These are phyloP conservation scores for Psilopogon haemacephalus DNA, from an alignment of 2,113 vertebrate genomes.

Conservation along the genomic window DNA sequence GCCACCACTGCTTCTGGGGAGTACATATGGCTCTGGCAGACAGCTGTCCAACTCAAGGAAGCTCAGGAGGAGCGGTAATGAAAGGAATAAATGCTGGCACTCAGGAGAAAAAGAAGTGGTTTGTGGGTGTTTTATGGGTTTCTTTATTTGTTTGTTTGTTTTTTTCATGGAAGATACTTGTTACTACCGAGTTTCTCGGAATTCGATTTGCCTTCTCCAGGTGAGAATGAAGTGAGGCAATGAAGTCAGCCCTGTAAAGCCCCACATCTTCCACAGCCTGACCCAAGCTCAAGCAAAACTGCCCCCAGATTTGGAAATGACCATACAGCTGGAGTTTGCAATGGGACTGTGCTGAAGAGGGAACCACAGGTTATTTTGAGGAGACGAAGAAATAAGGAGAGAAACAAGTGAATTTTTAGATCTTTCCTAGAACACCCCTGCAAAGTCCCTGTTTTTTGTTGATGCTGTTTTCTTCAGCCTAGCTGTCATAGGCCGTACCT, in stretches of 20 bases:
- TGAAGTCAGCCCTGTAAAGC: conserved; percentile 8
- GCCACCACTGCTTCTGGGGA: conserved; percentile 22
- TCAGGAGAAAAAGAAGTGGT: background rate
- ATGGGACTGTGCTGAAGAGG: background rate
- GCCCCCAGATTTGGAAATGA: background rate
- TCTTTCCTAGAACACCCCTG: background rate
- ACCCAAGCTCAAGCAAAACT: background rate
- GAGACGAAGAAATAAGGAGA: background rate
- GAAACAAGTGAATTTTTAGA: background rate
- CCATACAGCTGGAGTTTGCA: background rate
- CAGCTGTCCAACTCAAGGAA: conserved; percentile 11
- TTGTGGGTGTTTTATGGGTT: too few relatives aligned
- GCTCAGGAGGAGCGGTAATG: background rate
- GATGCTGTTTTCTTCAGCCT: background rate
- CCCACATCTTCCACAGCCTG: background rate
- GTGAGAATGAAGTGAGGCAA: conserved; percentile 3
- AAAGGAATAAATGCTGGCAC: conserved; percentile 5
- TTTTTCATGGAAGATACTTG: background rate
- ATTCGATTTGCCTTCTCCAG: conserved; percentile 38
- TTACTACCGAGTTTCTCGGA: conserved; percentile 27
- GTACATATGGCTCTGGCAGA: background rate
- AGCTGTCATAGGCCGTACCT: background rate
- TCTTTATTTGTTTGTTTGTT: background rate
- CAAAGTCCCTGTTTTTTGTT: background rate
- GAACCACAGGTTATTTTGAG: background rate